Evolutionary conservation across 1,140 invertebrate genomes (phyloP), one percentile per base, ranked within the genome.

Genomic region (Liolophura sinensis): DNA sequence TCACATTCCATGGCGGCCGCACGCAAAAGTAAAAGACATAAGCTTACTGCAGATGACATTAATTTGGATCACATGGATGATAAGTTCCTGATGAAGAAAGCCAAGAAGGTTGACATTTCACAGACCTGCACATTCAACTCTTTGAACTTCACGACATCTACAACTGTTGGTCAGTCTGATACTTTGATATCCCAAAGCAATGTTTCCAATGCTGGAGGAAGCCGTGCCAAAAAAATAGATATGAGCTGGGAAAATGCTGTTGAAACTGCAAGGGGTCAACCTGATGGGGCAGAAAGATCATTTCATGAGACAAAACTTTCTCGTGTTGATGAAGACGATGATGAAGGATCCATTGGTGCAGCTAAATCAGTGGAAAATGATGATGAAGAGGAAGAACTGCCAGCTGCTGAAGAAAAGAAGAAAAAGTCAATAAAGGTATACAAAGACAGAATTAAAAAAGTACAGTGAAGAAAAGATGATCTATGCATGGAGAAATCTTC

Each of bases 191-290:
- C 31, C 31, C 31, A 40, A 9, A 40, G 31, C 31, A 40, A 3
- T 40, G 31, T 40, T 40, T 40, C 31, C n/a, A n/a, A n/a, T n/a
- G n/a, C n/a, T 40, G 31, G 31, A 40, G 31, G 3, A 40, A 9
- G 31, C 31, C 31, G 31, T 40, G 31, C 31, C 60, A 18, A 61
- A 47, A 49, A 61, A 61, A 50, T 14, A 46, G 77, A 81, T 65
- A 69, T 71, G 14, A 82, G 78, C 0, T 77, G 73, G 73, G 80
- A 83, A 60, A 72, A 75, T 51, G 81, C 81, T 31, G 80, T 83
- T 16, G 65, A 76, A 18, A 70, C 70, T 48, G 78, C 78, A 14
- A 69, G 80, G 67, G 80, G 81, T n/a, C 68, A 80, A 52, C 80
- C 80, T 15, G 80, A 83, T 73, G 81, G 80, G 18, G 78, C 80